phyloP scores from a whole-genome alignment of 1,140 invertebrate species.

The Lycorma delicatula region DNA sequence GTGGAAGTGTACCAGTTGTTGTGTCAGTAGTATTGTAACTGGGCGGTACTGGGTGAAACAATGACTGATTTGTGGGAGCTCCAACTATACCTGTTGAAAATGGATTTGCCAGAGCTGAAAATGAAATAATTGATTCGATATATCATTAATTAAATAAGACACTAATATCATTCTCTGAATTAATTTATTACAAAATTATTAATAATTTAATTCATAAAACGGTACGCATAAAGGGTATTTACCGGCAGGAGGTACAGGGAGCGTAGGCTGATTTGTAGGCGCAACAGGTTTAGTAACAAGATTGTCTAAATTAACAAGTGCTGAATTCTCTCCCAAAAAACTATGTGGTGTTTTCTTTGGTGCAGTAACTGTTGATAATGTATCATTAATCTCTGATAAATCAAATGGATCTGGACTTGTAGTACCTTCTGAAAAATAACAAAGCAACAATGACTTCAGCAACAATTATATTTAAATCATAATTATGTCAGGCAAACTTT shows the following conservation, averaged over 20 bases:
- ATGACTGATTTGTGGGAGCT: not conserved
- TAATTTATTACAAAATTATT: not conserved
- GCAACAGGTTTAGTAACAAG: conserved; percentile 54
- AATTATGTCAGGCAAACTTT: no score
- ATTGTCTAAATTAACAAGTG: conserved; percentile 91
- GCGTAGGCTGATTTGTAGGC: conserved; percentile 20
- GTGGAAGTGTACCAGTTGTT: conserved; percentile 11
- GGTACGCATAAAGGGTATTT: not conserved
- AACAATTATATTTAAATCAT: no score
- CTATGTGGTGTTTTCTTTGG: conserved; percentile 80
- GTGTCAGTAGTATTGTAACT: not conserved
- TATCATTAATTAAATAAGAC: not conserved
- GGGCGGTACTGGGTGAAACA: conserved; percentile 5
- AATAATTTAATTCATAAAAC: not conserved
- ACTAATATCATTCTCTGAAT: not conserved
- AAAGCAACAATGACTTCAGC: not conserved
- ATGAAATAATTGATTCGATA: not conserved
- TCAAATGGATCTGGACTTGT: conserved; percentile 59
- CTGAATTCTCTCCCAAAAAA: conserved; percentile 90
- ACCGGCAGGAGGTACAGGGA: conserved; percentile 20
- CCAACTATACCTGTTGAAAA: conserved; percentile 17
- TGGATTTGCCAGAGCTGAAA: conserved; percentile 24
- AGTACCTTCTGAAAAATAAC: conserved; percentile 32
- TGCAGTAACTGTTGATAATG: conserved; percentile 39
- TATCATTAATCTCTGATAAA: conserved; percentile 49